Percentiles rank a stretch among this genome's conserved stretches.
phyloP scores from a whole-genome alignment of 2,888 invertebrate genomes.

The Ptilodon capucinus region DNA sequence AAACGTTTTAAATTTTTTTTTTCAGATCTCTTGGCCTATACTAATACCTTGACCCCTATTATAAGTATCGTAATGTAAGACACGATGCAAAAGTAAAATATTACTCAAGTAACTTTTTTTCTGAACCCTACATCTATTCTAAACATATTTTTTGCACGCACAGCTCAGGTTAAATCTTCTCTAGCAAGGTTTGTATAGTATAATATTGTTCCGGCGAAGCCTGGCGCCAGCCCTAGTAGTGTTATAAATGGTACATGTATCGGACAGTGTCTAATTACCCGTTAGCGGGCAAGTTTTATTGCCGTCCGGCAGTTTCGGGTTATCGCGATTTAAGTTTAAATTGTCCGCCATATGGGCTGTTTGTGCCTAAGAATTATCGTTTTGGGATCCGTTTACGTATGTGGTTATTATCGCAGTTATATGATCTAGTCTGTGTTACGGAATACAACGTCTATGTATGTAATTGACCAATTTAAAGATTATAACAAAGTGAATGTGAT shows the following conservation, averaged over 20 bases:
- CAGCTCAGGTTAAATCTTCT: background rate
- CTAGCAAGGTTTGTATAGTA: background rate
- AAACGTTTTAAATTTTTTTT: too few species aligned
- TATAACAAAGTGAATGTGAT: too few species aligned
- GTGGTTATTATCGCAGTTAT: background rate
- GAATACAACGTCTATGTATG: background rate
- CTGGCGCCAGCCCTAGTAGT: slow-evolving; percentile 13
- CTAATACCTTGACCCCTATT: too few species aligned
- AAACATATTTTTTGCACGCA: too few species aligned
- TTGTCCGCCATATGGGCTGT: slow-evolving; percentile 65
- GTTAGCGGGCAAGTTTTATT: slow-evolving; percentile 73
- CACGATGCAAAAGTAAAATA: too few species aligned
- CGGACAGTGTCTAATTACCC: slow-evolving; percentile 73
- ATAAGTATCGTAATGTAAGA: too few species aligned
- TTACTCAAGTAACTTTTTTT: too few species aligned
- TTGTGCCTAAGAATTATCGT: slow-evolving; percentile 55
- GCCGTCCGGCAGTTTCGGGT: slow-evolving; percentile 62
- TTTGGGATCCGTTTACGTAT: slow-evolving; percentile 37
- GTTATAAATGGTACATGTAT: slow-evolving; percentile 63
- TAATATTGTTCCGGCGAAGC: slow-evolving; percentile 4
- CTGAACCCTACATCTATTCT: too few species aligned
- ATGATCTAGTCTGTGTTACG: slow-evolving; percentile 27
- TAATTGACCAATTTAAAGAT: too few species aligned
- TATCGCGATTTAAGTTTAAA: slow-evolving; percentile 69
- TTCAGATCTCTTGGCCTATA: too few species aligned